Conservation (phyloP, 2,888 invertebrate species). For the Portevinia maculata region DNA sequence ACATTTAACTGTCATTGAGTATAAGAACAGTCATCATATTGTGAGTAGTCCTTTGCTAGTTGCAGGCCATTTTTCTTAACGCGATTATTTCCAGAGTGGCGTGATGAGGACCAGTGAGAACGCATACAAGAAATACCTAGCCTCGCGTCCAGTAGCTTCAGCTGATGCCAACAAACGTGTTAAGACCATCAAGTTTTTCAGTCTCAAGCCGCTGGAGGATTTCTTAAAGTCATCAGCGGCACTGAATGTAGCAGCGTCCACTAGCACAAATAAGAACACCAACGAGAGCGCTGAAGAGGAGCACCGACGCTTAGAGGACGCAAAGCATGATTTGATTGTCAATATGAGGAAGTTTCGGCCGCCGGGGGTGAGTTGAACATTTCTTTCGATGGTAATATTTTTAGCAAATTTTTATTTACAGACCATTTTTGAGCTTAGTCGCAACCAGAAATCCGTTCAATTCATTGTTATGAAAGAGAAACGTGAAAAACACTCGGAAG, state of each 20-base stretch:
- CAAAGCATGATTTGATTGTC: constrained; percentile 80
- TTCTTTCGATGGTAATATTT: not conserved
- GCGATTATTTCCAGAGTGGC: constrained; percentile 83
- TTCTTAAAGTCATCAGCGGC: constrained; percentile 78
- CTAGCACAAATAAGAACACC: constrained; percentile 80
- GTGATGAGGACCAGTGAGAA: constrained; percentile 91
- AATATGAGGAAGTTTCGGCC: constrained; percentile 81
- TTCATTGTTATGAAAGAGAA: constrained; percentile 95
- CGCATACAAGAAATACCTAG: constrained; percentile 95
- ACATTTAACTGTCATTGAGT: constrained; percentile 88
- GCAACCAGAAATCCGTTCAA: constrained; percentile 90
- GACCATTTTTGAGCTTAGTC: constrained; percentile 97
- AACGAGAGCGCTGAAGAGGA: constrained; percentile 76
- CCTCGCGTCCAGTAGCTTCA: constrained; percentile 94
- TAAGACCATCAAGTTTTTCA: constrained; percentile 89
- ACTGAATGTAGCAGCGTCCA: constrained; percentile 82
- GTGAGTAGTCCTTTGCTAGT: constrained; percentile 83
- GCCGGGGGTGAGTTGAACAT: constrained; percentile 78
- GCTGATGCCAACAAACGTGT: constrained; percentile 93
- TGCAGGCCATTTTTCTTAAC: constrained; percentile 13
- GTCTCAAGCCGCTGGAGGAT: constrained; percentile 82
- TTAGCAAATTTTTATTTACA: constrained; percentile 82
- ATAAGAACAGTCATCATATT: constrained; percentile 91
- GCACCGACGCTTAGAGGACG: constrained; percentile 79
- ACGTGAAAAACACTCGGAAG: constrained; percentile 88